These are phyloP conservation scores for Zelleria hepariella DNA, from an alignment of 2,888 invertebrate genomes.

Conservation along the genomic window DNA sequence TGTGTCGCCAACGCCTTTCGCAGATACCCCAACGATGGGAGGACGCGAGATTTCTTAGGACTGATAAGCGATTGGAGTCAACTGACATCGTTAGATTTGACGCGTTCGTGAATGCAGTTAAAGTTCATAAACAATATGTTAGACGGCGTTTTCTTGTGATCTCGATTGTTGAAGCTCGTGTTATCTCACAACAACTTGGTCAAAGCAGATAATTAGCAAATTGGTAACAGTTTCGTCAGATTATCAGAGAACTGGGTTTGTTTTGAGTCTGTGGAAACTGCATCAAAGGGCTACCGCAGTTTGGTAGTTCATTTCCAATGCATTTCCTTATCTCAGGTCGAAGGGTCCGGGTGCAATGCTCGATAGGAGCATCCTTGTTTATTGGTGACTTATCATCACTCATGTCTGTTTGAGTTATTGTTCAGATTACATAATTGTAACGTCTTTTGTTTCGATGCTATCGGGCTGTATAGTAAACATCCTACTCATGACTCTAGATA, in stretches of 20 bases:
- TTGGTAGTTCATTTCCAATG: constrained; percentile 29
- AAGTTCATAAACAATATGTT: not conserved
- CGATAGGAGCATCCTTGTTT: constrained; percentile 4
- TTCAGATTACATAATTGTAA: constrained; percentile 1
- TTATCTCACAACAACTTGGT: not conserved
- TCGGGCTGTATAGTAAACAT: not conserved
- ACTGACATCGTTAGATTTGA: too few relatives aligned
- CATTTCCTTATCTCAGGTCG: constrained; percentile 42
- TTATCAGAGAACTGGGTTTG: not conserved
- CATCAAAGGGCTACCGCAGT: constrained; percentile 2
- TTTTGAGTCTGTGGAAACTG: not conserved
- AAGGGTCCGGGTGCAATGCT: constrained; percentile 54
- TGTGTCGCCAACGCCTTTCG: constrained; percentile 37
- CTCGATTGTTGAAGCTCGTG: not conserved
- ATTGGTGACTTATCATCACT: not conserved
- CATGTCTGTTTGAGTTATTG: constrained; percentile 2
- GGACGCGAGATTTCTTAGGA: constrained; percentile 29
- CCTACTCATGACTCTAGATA: too few relatives aligned
- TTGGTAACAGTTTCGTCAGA: not conserved
- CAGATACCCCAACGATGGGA: constrained; percentile 40
- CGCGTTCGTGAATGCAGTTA: not conserved
- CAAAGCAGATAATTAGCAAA: constrained; percentile 1
- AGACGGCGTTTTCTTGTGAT: not conserved
- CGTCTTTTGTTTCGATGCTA: not conserved
- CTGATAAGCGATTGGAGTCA: constrained; percentile 24